Base-by-base conservation (phyloP, 2,797 vertebrate species). In the Girardinus metallicus region DNA sequence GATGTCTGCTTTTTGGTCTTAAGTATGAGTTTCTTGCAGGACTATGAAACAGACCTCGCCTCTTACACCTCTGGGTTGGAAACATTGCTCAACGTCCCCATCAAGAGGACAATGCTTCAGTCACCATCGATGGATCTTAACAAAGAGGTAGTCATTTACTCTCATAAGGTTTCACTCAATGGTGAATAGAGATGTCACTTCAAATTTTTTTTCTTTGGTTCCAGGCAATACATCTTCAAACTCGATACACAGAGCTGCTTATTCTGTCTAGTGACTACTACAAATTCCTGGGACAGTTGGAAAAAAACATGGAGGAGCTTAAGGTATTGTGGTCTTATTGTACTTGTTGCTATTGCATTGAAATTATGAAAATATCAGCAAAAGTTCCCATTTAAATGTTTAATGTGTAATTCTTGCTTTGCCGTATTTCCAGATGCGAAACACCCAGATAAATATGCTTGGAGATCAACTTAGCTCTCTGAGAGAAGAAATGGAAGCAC, bases 241-340 rank as follows among this genome's bases (percentile, higher is more conserved):
- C 97, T 71, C 97, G 96, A 73, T 99, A 99, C 86, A 96, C 98
- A 88, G 97, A 99, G 86, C 89, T 99, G 53, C 94, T 99, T 34
- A 97, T 97, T 34, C 94, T 94, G 83, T 99, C 98, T 31, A 95
- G 95, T 74, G 97, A 98, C 94, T 97, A 97, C 91, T 96, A 96
- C 88, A 97, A 94, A 91, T 97, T 96, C 92, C 91, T 99, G 79
- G 97, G 96, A 90, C 96, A 97, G 85, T 96, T 97, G 90, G 89
- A 97, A 39, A 99, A 97, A 92, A 98, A 96, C 92, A 95, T 98
- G 95, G 98, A 99, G 90, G 97, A 99, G 75, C 94, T 99, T 51
- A 99, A 99, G 97, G 99, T 99, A 97, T 86, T 49, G 1, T 74
- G 41, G 39, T 29, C 11, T 44, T 44, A 66, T 23, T 66, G 18